Evolutionary conservation across 23 tunicate species (phyloP), one percentile per base, ranked within the genome.

Genomic region (Diplosoma virens): DNA sequence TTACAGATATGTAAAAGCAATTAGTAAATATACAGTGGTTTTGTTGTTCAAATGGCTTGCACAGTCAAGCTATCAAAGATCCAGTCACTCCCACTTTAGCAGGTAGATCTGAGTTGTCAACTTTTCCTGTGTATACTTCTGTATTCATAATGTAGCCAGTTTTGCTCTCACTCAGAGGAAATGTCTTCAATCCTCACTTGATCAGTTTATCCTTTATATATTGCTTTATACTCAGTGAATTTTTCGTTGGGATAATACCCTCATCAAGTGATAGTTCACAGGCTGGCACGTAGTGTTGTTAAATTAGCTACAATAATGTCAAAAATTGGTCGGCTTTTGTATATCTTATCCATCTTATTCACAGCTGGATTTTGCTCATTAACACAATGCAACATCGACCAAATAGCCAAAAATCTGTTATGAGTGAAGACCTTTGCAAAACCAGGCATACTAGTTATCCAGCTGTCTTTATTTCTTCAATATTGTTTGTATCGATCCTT

Each of bases 321-420:
- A 21, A 30, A 65, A 6, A 65, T 18, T 9, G 37, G 41, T 21
- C 71, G 25, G 28, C 41, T 65, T 32, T 32, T 65, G 41, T 65
- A 65, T 9, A 65, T 65, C 46, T 65, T 65, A 32, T 65, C 71
- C 25, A 45, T 65, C 21, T 65, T 65, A 27, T 65, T 45, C 37
- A 65, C 71, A 27, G 16, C 20, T 24, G 71, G 71, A 20, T 65
- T 32, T 30, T 65, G 17, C 20, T 65, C 71, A 65, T 65, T 20
- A 18, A 65, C 71, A n/a, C n/a, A n/a, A n/a, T n/a, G n/a, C n/a
- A n/a, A n/a, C n/a, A n/a, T n/a, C n/a, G n/a, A n/a, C n/a, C n/a
- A n/a, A n/a, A n/a, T n/a, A n/a, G n/a, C n/a, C n/a, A n/a, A n/a
- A n/a, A n/a, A n/a, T n/a, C n/a, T n/a, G n/a, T n/a, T n/a, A n/a